These are phyloP conservation scores for Pleuronectes platessa DNA, from an alignment of 2,113 vertebrate species.

Conservation along the genomic window DNA sequence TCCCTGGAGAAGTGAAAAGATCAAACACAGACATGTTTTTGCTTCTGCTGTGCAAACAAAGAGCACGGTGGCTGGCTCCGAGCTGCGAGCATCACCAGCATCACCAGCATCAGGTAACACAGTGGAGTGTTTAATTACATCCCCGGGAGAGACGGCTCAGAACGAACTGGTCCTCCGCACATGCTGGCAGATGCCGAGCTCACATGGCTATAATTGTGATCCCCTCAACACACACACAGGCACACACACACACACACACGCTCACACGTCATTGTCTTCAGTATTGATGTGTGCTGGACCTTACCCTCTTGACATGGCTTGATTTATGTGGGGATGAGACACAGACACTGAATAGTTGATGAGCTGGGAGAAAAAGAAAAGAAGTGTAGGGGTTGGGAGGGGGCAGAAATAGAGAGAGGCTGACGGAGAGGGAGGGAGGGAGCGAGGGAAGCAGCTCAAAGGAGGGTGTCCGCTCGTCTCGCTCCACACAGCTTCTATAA, in stretches of 20 bases:
- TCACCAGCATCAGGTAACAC: constrained; percentile 70
- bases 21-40: not conserved
- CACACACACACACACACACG: constrained; percentile 23
- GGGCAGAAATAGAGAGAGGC: constrained; percentile 68
- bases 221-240: constrained; percentile 10
- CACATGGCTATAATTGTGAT: constrained; percentile 63
- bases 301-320: constrained; percentile 69
- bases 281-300: constrained; percentile 69
- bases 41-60: not conserved
- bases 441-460: constrained; percentile 61
- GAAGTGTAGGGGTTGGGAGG: constrained; percentile 52
- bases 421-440: constrained; percentile 41
- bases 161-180: constrained; percentile 40
- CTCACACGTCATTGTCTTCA: constrained; percentile 51
- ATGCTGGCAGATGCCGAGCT: constrained; percentile 62
- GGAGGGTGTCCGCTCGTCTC: constrained; percentile 60
- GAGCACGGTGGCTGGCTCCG: constrained; percentile 20
- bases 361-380: constrained; percentile 75
- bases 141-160: constrained; percentile 30
- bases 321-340: constrained; percentile 79
- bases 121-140: constrained; percentile 74
- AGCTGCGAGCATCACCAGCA: constrained; percentile 38
- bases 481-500: constrained; percentile 58
- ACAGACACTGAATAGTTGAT: constrained; percentile 85
- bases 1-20: not conserved